Base-by-base conservation (phyloP, 2,797 vertebrate species). In the Spatula clypeata region DNA sequence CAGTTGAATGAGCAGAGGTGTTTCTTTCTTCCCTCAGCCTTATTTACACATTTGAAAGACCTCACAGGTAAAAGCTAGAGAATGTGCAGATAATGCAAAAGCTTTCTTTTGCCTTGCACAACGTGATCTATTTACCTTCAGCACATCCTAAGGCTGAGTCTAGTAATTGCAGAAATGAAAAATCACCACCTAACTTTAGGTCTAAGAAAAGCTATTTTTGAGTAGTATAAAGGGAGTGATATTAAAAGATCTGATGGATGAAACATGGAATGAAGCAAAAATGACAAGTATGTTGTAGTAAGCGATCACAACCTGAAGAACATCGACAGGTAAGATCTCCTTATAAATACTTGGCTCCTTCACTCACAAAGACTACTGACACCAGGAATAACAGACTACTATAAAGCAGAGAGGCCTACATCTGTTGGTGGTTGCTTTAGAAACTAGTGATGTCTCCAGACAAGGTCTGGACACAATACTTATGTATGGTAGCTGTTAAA, bases 121-220 rank as follows among this genome's bases (percentile, higher is more conserved):
- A 69, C 45, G 71, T 11, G 40, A 36, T 61, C 58, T 27, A 5
- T 49, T 79, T 73, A 72, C 76, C 57, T 79, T 75, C 32, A 85
- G 40, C 60, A 85, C 90, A 60, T 61, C 36, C 53, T 40, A 74
- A 79, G 64, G 65, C 71, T 71, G 45, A 85, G 44, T 19, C 90
- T 26, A 85, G 40, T 47, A 89, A 93, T 9, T 74, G 54, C 77
- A 95, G 93, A 95, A 95, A 90, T 93, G 88, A 93, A 94, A 95
- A 95, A 94, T 83, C 92, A 95, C 60, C 86, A 91, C 57, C n/a
- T 73, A 73, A 89, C 76, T 79, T 67, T 53, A 90, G 44, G 40
- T 85, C 32, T 34, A 55, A 80, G 32, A 74, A 70, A 20, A 94
- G 75, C 77, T 64, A 13, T 90, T 90, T 55, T 86, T 90, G 55